Evolutionary conservation across 1,140 invertebrate genomes (phyloP), one percentile per base, ranked within the genome.

Genomic region (Macrobrachium rosenbergii): DNA sequence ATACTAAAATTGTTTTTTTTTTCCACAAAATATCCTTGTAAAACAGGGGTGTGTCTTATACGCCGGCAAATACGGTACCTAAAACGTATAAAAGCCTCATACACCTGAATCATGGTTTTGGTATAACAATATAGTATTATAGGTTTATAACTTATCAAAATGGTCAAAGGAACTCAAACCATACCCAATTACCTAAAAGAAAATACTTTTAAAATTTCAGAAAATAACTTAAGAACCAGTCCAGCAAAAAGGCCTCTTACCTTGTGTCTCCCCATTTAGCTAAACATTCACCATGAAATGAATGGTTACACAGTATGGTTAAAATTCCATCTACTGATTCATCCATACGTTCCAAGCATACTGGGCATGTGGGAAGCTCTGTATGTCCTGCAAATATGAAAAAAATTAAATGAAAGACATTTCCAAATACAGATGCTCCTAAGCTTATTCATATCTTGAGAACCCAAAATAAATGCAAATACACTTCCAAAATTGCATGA

Each of bases 251-350:
- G 12, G 10, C 17, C 62, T 80, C 64, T 89, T 89, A 94, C 91
- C 92, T 98, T 28, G 96, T 97, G 92, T 99, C 98, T n/a, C 96
- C 95, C 98, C 99, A 99, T 92, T 99, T 96, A 81, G 96, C 95
- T 58, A 99, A 93, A 92, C 99, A 99, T 90, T 95, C 95, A 21
- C 96, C 95, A 93, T 99, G 99, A 92, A 99, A 99, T 0, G 98
- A 96, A 93, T 99, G 99, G 93, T 99, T 99, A 91, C 99, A 99
- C 59, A 99, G 93, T 91, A 99, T 99, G 8, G 98, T 99, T 82
- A 99, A 93, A 89, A 99, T 96, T 5, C 98, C 98, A 92, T 99
- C 98, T 0, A 99, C 97, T 88, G 96, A 98, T 92, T 99, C 98
- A 92, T 99, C 98, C 98, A 98, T 99, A 90, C 98, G 94, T 92